Conservation (phyloP, 2,888 invertebrate genomes). For the Patella pellucida region DNA sequence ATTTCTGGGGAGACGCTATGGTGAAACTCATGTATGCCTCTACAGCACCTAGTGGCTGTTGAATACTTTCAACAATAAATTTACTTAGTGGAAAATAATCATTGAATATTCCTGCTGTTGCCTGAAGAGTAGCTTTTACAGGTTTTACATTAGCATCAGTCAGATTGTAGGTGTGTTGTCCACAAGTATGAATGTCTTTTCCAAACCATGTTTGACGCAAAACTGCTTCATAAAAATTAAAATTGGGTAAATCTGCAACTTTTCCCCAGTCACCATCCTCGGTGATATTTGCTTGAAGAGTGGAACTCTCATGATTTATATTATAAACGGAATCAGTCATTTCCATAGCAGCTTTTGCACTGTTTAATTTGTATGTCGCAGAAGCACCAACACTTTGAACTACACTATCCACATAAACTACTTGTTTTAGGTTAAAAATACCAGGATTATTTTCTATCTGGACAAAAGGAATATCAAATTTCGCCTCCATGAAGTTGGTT, state of each 20-base stretch:
- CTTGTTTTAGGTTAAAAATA: background rate
- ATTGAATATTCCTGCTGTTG: background rate
- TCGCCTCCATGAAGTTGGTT: slow-evolving; percentile 13
- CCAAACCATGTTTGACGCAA: background rate
- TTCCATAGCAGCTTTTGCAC: background rate
- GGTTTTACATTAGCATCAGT: background rate
- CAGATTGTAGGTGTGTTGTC: background rate
- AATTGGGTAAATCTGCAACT: background rate
- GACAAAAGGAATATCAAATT: slow-evolving; percentile 14
- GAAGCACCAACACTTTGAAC: background rate
- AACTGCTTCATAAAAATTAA: background rate
- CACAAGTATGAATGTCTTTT: background rate
- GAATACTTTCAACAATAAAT: background rate
- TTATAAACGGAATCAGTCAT: background rate
- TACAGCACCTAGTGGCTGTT: background rate
- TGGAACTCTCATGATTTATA: background rate
- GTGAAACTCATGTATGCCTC: background rate
- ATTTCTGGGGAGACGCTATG: background rate
- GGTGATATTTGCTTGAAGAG: background rate
- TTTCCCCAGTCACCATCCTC: background rate
- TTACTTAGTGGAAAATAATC: background rate
- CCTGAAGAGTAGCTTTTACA: background rate
- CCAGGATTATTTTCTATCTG: background rate
- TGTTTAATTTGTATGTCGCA: background rate
- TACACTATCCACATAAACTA: slow-evolving; percentile 7